These are phyloP conservation scores for Mesochorus sp. DNA, from an alignment of 2,888 invertebrate species.

Conservation along the genomic window DNA sequence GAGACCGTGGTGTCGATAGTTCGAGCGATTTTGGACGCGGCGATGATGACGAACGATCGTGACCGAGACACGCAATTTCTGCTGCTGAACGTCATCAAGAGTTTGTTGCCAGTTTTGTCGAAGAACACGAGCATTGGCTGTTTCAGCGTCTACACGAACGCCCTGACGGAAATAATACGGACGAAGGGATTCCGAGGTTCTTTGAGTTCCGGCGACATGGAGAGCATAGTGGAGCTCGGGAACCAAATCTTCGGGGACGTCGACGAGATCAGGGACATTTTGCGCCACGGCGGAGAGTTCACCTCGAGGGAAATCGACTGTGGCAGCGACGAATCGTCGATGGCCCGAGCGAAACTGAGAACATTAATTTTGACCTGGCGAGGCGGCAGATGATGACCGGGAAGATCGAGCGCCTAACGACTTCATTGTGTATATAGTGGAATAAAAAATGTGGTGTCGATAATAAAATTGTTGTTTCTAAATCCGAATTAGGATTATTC, in stretches of 20 bases:
- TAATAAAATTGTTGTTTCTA: conserved; percentile 7
- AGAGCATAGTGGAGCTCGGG: conserved; percentile 66
- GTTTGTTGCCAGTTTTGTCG: conserved; percentile 63
- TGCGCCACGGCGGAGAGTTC: conserved; percentile 76
- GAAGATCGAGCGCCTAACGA: background rate
- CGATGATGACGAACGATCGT: conserved; percentile 63
- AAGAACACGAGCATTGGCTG: conserved; percentile 58
- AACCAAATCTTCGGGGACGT: conserved; percentile 67
- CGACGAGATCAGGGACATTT: conserved; percentile 77
- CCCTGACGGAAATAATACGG: conserved; percentile 65
- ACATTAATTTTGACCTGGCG: conserved; percentile 62
- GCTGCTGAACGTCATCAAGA: conserved; percentile 66
- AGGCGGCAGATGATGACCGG: conserved; percentile 19
- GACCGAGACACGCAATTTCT: conserved; percentile 63
- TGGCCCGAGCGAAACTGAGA: conserved; percentile 49
- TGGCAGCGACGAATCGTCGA: conserved; percentile 33
- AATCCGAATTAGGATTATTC: no score
- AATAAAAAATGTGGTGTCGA: background rate
- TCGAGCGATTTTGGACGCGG: conserved; percentile 68
- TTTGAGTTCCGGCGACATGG: conserved; percentile 70
- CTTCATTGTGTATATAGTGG: conserved; percentile 22
- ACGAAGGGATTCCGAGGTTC: conserved; percentile 67
- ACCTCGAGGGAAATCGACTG: conserved; percentile 40
- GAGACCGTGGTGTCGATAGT: conserved; percentile 70
- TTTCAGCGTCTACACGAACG: conserved; percentile 63